Evolutionary conservation across 2,888 invertebrate genomes (phyloP), one percentile per base, ranked within the genome.

Genomic region (Crossocerus cetratus): DNA sequence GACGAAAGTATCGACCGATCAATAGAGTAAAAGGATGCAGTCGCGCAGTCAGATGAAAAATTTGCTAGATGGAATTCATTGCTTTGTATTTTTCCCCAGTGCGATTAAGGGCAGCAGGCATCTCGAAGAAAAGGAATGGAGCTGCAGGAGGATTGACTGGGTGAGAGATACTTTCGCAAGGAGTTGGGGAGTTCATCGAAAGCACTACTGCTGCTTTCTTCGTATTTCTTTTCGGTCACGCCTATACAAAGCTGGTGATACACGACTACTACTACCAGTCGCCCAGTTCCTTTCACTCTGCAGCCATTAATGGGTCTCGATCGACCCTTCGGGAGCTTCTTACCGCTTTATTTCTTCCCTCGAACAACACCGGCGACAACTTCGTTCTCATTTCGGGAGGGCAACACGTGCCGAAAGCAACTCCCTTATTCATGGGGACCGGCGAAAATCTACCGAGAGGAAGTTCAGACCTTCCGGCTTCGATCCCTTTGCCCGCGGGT

Each of bases 261-360:
- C 79, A 70, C 68, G 72, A 81, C 81, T 78, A 78, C 79, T 77
- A 76, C 76, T 78, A 67, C 62, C 49, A 72, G 62, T 74, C 73
- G 65, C 23, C 44, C 55, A 62, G 73, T 76, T 81, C 78, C 79
- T 80, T 84, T 79, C 80, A 83, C 60, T 63, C 62, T 65, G 72
- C 80, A 71, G 65, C 83, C 85, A 85, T 86, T 85, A 86, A 85
- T 81, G 79, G 83, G 82, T 82, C 83, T 80, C 84, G 85, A 87
- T 86, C 83, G 84, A 83, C 79, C 81, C 77, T 78, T 67, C 44
- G 60, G 61, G 60, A 62, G 69, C 73, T 49, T 49, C 76, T 72
- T 76, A 74, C 73, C 76, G 71, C 78, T 84, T 81, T 83, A 80
- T 83, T 81, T 84, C 73, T 76, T 69, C 75, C 72, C 80, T 69